A percentile compares a stretch with the other conserved stretches of the same genome.
Conservation (phyloP, 2,113 vertebrate species). For the Siniperca knerii region DNA sequence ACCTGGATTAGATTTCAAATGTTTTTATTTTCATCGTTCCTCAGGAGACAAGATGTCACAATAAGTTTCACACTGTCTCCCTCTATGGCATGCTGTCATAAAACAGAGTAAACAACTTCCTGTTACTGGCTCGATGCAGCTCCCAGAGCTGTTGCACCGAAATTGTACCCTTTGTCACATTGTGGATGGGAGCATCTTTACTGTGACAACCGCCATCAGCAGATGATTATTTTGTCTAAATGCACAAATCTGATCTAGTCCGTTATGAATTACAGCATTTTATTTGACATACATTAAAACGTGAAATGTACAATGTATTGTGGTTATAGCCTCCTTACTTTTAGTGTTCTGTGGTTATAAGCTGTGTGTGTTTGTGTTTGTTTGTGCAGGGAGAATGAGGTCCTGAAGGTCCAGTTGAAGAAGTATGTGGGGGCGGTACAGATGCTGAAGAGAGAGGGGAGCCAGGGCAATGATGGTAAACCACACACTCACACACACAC, state of each 20-base stretch:
- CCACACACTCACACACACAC: constrained; percentile 20
- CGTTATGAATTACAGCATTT: neutral
- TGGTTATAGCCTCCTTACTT: neutral
- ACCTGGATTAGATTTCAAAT: constrained; percentile 36
- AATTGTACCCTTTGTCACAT: neutral
- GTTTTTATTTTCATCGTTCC: constrained; percentile 44
- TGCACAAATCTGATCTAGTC: neutral
- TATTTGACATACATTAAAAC: constrained; percentile 18
- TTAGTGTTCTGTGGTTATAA: constrained; percentile 10
- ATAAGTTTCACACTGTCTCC: constrained; percentile 35
- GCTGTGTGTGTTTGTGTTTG: constrained; percentile 45
- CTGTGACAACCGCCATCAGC: neutral
- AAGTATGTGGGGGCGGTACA: constrained; percentile 99
- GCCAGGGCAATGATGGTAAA: constrained; percentile 91
- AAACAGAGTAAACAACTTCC: constrained; percentile 39
- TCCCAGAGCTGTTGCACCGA: neutral
- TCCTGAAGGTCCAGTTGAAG: constrained; percentile 98
- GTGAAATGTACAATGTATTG: neutral
- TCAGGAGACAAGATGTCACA: constrained; percentile 44
- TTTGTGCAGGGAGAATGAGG: constrained; percentile 94
- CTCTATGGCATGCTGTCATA: constrained; percentile 21
- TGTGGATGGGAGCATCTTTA: neutral
- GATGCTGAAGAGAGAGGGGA: constrained; percentile 97
- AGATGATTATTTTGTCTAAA: neutral
- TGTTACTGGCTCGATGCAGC: constrained; percentile 2